Evolutionary conservation across 2,888 invertebrate genomes (phyloP).

Genomic region (Sisyra nigra): DNA sequence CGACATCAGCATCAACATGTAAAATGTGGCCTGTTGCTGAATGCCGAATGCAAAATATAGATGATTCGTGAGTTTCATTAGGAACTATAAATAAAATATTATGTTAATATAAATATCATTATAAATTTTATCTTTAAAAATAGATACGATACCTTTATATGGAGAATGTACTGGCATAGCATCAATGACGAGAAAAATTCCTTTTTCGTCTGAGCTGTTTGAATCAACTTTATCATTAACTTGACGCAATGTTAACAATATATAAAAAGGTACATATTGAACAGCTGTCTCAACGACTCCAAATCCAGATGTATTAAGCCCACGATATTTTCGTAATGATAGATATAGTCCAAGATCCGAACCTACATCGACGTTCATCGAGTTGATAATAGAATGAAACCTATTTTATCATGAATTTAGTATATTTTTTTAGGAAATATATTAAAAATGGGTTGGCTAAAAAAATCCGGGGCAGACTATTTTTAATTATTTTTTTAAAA

Average conservation of each 20-base stretch:
- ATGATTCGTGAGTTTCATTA: constrained; percentile 34
- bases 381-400: too few species aligned
- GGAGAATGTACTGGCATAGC: constrained; percentile 59
- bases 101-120: too few species aligned
- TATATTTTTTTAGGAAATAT: too few species aligned
- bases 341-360: too few species aligned
- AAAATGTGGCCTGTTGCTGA: constrained; percentile 59
- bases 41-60: constrained; percentile 67
- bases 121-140: too few species aligned
- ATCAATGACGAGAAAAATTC: constrained; percentile 48
- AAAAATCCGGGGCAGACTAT: too few species aligned
- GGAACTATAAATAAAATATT: too few species aligned
- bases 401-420: too few species aligned
- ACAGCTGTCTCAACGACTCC: constrained; percentile 40
- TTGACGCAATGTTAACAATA: constrained; percentile 53
- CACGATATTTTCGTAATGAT: constrained; percentile 48
- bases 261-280: constrained; percentile 51
- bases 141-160: constrained; percentile 66
- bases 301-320: constrained; percentile 40
- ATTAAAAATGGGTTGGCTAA: too few species aligned
- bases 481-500: too few species aligned
- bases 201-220: constrained; percentile 23
- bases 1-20: constrained; percentile 65
- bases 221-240: constrained; percentile 27
- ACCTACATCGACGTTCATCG: too few species aligned